phyloP scores from a whole-genome alignment of 2,113 vertebrate species.

The Synchiropus splendidus region DNA sequence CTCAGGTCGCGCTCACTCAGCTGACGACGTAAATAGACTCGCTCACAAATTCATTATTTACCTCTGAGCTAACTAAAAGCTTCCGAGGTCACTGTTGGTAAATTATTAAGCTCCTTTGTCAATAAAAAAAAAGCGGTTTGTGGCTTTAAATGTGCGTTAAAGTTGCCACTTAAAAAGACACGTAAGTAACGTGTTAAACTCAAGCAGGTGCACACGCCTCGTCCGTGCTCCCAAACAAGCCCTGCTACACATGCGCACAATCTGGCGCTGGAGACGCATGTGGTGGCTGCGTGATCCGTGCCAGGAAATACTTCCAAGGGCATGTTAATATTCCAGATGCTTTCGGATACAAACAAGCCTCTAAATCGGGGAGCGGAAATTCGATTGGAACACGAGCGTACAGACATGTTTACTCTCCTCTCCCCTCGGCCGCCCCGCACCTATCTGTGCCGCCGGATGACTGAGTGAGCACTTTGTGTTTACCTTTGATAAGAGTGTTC shows the following conservation, averaged over 20 bases:
- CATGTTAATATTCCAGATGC: constrained; percentile 68
- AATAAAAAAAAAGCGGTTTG: background rate
- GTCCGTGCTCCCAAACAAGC: background rate
- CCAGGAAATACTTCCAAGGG: constrained; percentile 60
- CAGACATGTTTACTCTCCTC: constrained; percentile 45
- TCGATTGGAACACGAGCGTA: constrained; percentile 46
- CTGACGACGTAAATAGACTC: constrained; percentile 8
- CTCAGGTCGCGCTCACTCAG: too few relatives aligned
- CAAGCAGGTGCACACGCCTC: background rate
- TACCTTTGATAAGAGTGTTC: constrained; percentile 54
- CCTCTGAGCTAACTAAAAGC: background rate
- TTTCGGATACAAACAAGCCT: constrained; percentile 57
- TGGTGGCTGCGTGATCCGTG: constrained; percentile 47
- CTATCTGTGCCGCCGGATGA: constrained; percentile 42
- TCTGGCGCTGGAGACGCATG: constrained; percentile 27
- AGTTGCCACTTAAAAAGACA: too few relatives aligned
- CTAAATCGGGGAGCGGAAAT: constrained; percentile 50
- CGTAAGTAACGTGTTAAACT: background rate
- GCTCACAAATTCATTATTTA: background rate
- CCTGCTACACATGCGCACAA: constrained; percentile 12
- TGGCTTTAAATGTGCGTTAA: background rate
- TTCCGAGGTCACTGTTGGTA: background rate
- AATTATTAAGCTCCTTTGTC: background rate
- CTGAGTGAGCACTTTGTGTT: constrained; percentile 49
- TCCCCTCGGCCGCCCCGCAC: constrained; percentile 26